Evolutionary conservation across 2,113 vertebrate species (phyloP), one percentile per base, ranked within the genome.

Genomic region (Aptenodytes patagonicus): DNA sequence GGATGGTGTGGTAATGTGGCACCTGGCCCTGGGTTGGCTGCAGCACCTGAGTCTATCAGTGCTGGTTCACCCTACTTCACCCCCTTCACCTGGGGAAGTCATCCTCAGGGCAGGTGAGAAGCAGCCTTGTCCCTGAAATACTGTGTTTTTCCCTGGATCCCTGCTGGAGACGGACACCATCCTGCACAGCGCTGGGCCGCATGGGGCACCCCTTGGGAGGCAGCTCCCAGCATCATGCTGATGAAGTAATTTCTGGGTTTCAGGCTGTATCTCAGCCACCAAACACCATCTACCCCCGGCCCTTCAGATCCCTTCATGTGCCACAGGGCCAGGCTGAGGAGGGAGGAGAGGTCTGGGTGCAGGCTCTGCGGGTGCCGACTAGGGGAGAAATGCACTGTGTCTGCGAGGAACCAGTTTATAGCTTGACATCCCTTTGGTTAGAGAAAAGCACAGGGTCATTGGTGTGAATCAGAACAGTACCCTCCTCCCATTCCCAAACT

Each of bases 401-500:
- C 11, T 70, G 44, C 0, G 2, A 84, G n/a, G 36, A 71, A 8
- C 2, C 24, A 15, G 12, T 15, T 22, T 32, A 32, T 10, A 81
- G 13, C 32, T 25, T 65, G 14, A 11, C 6, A 25, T 44, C 5
- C 8, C 32, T 34, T 29, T 22, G 34, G 15, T n/a, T 20, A 71
- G 42, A 55, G 20, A 32, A 66, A 29, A 82, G 42, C 42, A 36
- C 21, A 8, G 18, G 20, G 31, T 25, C 32, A 25, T 3, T 21
- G 32, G 0, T 19, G 9, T 25, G 47, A 70, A 22, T 1, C 1
- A 3, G 42, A 28, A 19, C 31, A 10, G 16, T 12, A 11, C 3
- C 19, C 36, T 34, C 2, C 10, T 42, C 20, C 40, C 5, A 2
- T 24, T 44, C 66, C 64, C 49, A 52, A 17, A 34, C 6, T 29